Conservation (phyloP, 2,888 invertebrate species). For the Brachylomia viminalis region DNA sequence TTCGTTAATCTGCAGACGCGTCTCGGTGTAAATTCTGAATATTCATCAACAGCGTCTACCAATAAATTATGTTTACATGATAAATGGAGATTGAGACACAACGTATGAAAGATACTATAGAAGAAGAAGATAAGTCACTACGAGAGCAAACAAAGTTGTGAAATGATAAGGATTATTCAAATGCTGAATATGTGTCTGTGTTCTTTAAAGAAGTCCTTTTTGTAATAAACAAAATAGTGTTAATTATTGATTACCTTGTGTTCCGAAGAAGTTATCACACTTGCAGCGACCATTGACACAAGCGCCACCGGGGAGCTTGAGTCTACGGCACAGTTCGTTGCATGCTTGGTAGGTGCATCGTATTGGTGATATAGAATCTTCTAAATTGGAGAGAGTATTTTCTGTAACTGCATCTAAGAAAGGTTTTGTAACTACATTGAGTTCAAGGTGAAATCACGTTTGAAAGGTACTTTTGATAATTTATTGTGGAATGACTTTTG, state of each 20-base stretch:
- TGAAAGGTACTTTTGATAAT: neutral
- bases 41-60: constrained; percentile 2
- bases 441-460: too few species aligned
- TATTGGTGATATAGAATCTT: neutral
- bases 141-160: neutral
- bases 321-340: neutral
- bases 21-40: neutral
- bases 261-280: constrained; percentile 26
- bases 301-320: neutral
- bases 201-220: neutral
- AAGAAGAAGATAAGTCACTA: neutral
- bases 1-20: neutral
- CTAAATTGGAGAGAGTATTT: neutral
- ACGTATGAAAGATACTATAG: neutral
- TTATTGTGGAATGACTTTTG: neutral
- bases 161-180: neutral
- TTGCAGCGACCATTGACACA: constrained; percentile 33
- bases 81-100: neutral
- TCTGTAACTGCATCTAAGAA: neutral
- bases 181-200: neutral
- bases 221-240: neutral
- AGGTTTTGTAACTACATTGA: neutral
- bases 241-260: constrained; percentile 20
- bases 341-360: neutral
- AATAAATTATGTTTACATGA: neutral